Percentiles rank a stretch among this genome's conserved stretches.
These are phyloP conservation scores for Xyliphius kryptos DNA, from an alignment of 2,113 vertebrate species.

Conservation along the genomic window DNA sequence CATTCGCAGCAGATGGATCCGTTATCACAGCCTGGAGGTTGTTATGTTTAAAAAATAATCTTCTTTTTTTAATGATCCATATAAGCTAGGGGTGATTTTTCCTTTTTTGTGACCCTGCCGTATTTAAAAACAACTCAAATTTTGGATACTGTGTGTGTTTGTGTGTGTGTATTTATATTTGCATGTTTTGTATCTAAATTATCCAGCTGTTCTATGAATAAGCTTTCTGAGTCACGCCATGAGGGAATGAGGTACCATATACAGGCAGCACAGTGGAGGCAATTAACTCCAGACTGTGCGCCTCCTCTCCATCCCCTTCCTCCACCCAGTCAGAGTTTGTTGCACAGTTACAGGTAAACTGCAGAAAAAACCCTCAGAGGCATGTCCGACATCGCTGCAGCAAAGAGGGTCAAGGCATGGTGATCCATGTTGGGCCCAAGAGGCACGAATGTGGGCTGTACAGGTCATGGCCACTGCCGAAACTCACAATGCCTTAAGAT, in stretches of 20 bases:
- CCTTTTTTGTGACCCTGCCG: too few species aligned
- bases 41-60: too few species aligned
- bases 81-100: too few species aligned
- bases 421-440: constrained; percentile 49
- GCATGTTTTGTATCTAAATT: constrained; percentile 53
- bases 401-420: constrained; percentile 50
- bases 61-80: too few species aligned
- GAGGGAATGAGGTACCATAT: constrained; percentile 14
- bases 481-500: constrained; percentile 64
- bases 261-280: constrained; percentile 54
- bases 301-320: constrained; percentile 20
- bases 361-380: constrained; percentile 46
- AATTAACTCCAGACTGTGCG: constrained; percentile 53
- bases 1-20: too few species aligned
- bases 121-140: too few species aligned
- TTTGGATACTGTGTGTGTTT: constrained; percentile 26
- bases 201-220: constrained; percentile 51
- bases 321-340: constrained; percentile 47
- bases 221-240: constrained; percentile 18
- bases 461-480: constrained; percentile 50
- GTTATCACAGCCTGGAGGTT: too few species aligned
- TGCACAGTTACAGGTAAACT: constrained; percentile 50
- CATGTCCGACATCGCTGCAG: constrained; percentile 51
- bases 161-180: constrained; percentile 37
- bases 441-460: constrained; percentile 52